Base-by-base conservation (phyloP, 2,797 vertebrate species). In the Threskiornis aethiopicus region DNA sequence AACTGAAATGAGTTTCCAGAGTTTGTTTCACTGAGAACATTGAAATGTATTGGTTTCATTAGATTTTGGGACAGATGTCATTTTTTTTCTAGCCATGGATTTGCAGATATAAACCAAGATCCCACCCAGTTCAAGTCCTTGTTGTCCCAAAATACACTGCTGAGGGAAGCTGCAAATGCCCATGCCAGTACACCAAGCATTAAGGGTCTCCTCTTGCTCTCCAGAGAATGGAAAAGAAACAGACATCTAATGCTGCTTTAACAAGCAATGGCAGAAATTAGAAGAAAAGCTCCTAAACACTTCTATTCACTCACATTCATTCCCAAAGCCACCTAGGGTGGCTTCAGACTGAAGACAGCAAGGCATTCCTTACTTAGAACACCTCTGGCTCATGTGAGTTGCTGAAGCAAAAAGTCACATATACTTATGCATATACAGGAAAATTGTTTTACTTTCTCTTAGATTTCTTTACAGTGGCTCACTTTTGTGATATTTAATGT, bases 31-130 rank as follows among this genome's bases (percentile, higher is more conserved):
- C 42, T 31, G 29, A 79, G 46, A 72, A 85, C 57, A 71, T 14
- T 44, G 65, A 90, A 90, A 95, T 25, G n/a, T 55, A 83, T 49
- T 83, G 78, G 79, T 96, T 92, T 87, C 51, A 66, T 94, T 92
- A 73, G 75, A 89, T 89, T 41, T 25, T 37, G n/a, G 18, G 69
- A 83, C 44, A 58, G 84, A 52, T 71, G 57, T 0, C 3, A 46
- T 64, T 84, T 76, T 93, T 95, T 83, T 35, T 22, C 35, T 58
- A 70, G 20, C 55, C 59, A 35, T 70, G 65, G 26, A 37, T 84
- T 85, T 94, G 59, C 52, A 88, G 72, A 73, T 64, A 64, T 21
- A 91, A 82, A 52, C 11, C 14, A 77, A 79, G 35, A 75, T 87
- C 46, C 20, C 55, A 83, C 11, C 25, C 21, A 73, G 31, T n/a